Evolutionary conservation across 92 coral and sea anemone species (phyloP), one percentile per base, ranked within the genome.

Genomic region (Heliopora coerulea): DNA sequence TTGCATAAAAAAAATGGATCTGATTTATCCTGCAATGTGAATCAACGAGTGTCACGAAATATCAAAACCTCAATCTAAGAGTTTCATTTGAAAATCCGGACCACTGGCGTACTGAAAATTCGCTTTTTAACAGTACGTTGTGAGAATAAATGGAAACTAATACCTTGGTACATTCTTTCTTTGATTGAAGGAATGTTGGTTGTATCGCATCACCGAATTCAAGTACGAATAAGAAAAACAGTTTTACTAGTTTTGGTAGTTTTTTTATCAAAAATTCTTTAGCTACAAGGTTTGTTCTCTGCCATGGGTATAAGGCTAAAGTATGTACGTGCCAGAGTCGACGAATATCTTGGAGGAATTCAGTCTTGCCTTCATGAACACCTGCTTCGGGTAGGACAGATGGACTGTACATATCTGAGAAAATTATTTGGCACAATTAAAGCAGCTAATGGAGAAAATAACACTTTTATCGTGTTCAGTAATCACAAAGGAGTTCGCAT

Each of bases 401-500:
- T 67, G 59, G 70, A 52, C 70, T 63, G 26, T 63, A 35, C 37
- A 19, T 63, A 19, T 17, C 20, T 15, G 17, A 37, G 58, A 25
- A 49, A 23, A 49, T 30, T 49, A 46, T 70, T 70, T 14, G 63
- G 12, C 63, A 54, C 63, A 70, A 70, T 70, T 52, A 70, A 54
- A 42, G 27, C 0, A 30, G 17, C 77, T 70, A 54, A 70, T 70
- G 77, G 77, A 52, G 35, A 62, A 70, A 54, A 70, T 54, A 33
- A 56, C 49, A 58, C 28, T 67, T 28, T 70, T 70, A 70, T 70
- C 77, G 33, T 33, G 49, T 24, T 35, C 27, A 12, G 42, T 30
- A 70, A 50, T 70, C 61, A 54, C 77, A 52, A 70, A 52, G 63
- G 48, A 21, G 64, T 25, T 50, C 18, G 62, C 77, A 70, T 70